These are phyloP conservation scores for Fragum whitleyi DNA, from an alignment of 2,888 invertebrate genomes.

Conservation along the genomic window DNA sequence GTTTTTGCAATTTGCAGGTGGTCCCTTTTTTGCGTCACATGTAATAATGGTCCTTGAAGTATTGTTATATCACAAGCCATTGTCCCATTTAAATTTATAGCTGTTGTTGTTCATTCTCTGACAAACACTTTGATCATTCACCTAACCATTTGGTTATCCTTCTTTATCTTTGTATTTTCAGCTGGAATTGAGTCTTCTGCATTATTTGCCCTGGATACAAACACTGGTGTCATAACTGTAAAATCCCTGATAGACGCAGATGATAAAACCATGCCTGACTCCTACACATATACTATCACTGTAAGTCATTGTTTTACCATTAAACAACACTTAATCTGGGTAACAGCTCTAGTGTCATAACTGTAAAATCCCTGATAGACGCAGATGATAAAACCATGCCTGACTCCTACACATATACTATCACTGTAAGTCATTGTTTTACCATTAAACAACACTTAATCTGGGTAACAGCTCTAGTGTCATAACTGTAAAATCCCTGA, in stretches of 20 bases:
- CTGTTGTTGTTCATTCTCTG: too few relatives aligned
- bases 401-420: slow-evolving; percentile 3
- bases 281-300: slow-evolving; percentile 17
- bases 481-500: slow-evolving; percentile 15
- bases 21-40: too few relatives aligned
- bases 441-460: too few relatives aligned
- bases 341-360: slow-evolving; percentile 22
- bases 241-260: slow-evolving; percentile 40
- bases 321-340: too few relatives aligned
- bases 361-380: slow-evolving; percentile 26
- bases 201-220: slow-evolving; percentile 29
- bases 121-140: too few relatives aligned
- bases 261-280: not conserved
- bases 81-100: too few relatives aligned
- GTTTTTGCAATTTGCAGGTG: too few relatives aligned
- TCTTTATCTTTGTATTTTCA: not conserved
- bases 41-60: too few relatives aligned
- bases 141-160: too few relatives aligned
- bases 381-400: slow-evolving; percentile 28
- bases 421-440: slow-evolving; percentile 18
- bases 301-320: slow-evolving; percentile 10
- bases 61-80: too few relatives aligned
- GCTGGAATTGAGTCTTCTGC: slow-evolving; percentile 26
- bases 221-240: slow-evolving; percentile 32
- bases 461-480: slow-evolving; percentile 18